Percentiles rank a stretch among this genome's conserved stretches.
phyloP scores from a whole-genome alignment of 2,797 vertebrate species.

The Chaetophractus vellerosus region DNA sequence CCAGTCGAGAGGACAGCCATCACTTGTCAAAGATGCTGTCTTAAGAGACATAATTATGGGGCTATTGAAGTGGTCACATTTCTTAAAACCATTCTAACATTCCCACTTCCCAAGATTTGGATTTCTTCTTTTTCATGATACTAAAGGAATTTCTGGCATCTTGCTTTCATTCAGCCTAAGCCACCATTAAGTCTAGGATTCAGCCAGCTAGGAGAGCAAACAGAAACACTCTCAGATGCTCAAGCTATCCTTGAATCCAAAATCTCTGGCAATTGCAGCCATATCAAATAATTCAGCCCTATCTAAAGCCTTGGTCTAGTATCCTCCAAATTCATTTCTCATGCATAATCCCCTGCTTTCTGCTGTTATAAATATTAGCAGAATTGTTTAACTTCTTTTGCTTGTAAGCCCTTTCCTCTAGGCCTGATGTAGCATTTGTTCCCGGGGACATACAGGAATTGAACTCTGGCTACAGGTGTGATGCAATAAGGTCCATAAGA shows the following conservation, averaged over 20 bases:
- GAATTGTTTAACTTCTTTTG: slow-evolving; percentile 30
- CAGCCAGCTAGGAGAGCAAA: slow-evolving; percentile 22
- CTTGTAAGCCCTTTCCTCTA: background rate
- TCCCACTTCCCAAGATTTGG: background rate
- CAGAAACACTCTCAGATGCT: slow-evolving; percentile 5
- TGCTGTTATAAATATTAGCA: slow-evolving; percentile 41
- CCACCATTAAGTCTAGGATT: background rate
- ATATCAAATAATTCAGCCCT: background rate
- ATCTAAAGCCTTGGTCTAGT: background rate
- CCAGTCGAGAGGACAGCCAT: background rate
- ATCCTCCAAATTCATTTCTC: slow-evolving; percentile 2
- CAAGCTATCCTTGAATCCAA: slow-evolving; percentile 1
- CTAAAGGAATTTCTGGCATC: background rate
- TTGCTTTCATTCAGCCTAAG: background rate
- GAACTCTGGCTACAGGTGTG: background rate
- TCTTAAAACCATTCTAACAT: background rate
- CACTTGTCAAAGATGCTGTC: background rate
- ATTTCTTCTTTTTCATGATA: slow-evolving; percentile 57
- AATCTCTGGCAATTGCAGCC: background rate
- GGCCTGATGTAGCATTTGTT: background rate
- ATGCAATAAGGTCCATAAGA: background rate
- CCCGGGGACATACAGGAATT: background rate
- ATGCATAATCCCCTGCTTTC: background rate
- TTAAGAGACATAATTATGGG: background rate
- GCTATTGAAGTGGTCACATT: background rate